Evolutionary conservation across 2,797 vertebrate species (phyloP), one percentile per base, ranked within the genome.

Genomic region (Miichthys miiuy): DNA sequence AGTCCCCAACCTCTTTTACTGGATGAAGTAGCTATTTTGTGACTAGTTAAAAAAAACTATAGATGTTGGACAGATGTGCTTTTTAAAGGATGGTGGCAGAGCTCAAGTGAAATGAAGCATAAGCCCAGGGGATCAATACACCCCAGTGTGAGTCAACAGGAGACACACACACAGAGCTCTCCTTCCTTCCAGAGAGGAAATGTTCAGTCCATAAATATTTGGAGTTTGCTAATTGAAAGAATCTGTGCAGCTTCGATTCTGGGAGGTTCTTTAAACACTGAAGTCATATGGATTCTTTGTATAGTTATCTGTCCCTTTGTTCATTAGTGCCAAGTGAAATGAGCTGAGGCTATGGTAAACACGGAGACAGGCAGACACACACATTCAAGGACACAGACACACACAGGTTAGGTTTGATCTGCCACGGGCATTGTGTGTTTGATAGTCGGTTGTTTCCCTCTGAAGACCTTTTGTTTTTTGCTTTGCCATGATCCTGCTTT

Each of bases 121-220:
- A 68, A 80, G 72, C 91, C 81, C 87, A 62, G 62, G 83, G 83
- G 89, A 91, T 92, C 87, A 84, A 89, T 92, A 79, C 77, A 72
- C 65, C 80, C 80, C 71, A 63, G 77, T 77, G 71, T 89, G 83
- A 90, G 82, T 87, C 84, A 88, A 86, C 81, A 82, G 68, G 75
- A 87, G 21, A 90, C 86, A 80, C 86, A 88, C 88, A 89, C 80
- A 87, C 55, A 84, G 23, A 82, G 51, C 80, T 38, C 46, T 75
- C 82, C 84, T 86, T 91, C 82, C 86, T 83, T 82, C 88, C 90
- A 84, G 80, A 89, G 88, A 94, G 94, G 95, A 94, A 95, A 94
- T 95, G 93, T 94, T 93, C 90, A 82, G 82, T 89, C 87, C 79
- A 83, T 95, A 94, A 94, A 95, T 95, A 95, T 95, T 95, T 95